Conservation (phyloP, 2,113 vertebrate species). For the Xenus cinereus region DNA sequence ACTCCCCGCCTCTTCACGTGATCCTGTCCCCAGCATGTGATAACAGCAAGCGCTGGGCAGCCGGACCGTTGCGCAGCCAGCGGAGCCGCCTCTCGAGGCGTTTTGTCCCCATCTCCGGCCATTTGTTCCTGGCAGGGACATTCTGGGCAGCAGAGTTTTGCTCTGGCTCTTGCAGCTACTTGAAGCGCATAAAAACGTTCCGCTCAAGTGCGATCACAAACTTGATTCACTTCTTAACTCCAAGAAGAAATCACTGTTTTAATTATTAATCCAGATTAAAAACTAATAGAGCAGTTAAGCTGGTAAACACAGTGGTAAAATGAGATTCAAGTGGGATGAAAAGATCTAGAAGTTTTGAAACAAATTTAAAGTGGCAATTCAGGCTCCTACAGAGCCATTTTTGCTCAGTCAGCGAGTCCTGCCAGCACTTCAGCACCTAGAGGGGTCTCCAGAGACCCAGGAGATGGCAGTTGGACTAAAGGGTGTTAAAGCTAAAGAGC, state of each 20-base stretch:
- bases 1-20: not conserved
- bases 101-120: not conserved
- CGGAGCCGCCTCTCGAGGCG: not conserved
- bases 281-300: not conserved
- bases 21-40: not conserved
- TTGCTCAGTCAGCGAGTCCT: not conserved
- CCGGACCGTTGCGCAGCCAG: not conserved
- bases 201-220: not conserved
- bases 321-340: not conserved
- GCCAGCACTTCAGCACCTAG: not conserved
- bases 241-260: not conserved
- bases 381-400: not conserved
- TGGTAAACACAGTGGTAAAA: not conserved
- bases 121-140: not conserved
- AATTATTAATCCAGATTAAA: not conserved
- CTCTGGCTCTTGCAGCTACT: not conserved
- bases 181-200: not conserved
- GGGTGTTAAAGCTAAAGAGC: not conserved
- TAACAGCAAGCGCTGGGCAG: not conserved
- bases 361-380: not conserved
- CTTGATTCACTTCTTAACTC: not conserved
- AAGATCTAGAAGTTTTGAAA: not conserved
- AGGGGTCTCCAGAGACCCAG: not conserved
- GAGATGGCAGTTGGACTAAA: not conserved
- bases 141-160: not conserved